Evolutionary conservation across 2,797 vertebrate species (phyloP), one percentile per base, ranked within the genome.

Genomic region (Mallotus villosus): DNA sequence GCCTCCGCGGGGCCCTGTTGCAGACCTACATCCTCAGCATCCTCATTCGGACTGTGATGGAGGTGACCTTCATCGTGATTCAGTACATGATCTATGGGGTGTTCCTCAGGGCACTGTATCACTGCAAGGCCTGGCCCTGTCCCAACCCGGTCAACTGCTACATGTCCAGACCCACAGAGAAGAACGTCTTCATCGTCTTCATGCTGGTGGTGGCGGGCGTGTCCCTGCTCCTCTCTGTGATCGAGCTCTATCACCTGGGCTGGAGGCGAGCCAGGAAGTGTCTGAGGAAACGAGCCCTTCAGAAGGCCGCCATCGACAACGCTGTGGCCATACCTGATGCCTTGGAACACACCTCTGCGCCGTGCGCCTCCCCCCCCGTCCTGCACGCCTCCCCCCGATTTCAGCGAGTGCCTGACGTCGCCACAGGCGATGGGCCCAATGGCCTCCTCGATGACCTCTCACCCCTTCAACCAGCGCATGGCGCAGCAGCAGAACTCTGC

Each of bases 161-260:
- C 0, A 95, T 99, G 77, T 99, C 98, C 2, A 92, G 98, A 2
- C 97, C 98, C 71, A 99, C 98, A 0, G 98, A 99, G 92, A 99
- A 99, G 89, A 99, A 99, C 0, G 94, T 99, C 66, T 99, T 99
- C 88, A 99, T 99, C 0, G 80, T 98, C 80, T 99, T 99, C 80
- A 99, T 99, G 97, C 86, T 99, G 86, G 94, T 93, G 0, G 97
- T 99, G 84, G 96, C 96, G 0, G 93, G 84, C 0, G 92, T 99
- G 69, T 99, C 97, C 1, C 91, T 99, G 0, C 86, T 97, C 73
- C 95, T 99, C 68, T 99, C 96, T 0, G 82, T 97, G 74, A 80
- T 95, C 0, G 97, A 99, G 84, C 85, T 99, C 24, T 97, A 97
- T 90, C 94, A 99, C 85, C 85, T 99, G 29, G 93, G 90, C 76